A percentile compares a stretch with the other conserved stretches of the same genome.
phyloP scores from a whole-genome alignment of 2,888 invertebrate species.

The Pyrrhosoma nymphula region DNA sequence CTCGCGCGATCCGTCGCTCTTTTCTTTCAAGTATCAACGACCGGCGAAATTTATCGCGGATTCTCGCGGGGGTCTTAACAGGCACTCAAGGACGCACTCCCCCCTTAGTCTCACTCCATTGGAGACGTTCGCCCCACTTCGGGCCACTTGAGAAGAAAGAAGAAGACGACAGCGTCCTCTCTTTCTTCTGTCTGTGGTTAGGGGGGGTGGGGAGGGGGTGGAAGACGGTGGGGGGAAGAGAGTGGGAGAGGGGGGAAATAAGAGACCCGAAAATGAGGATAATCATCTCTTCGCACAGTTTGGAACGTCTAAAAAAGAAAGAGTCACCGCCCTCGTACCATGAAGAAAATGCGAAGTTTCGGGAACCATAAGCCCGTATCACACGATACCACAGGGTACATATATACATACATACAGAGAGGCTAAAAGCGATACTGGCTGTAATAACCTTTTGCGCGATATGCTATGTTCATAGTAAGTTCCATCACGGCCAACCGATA shows the following conservation, averaged over 20 bases:
- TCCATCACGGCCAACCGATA: no score
- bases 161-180: not conserved
- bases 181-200: not conserved
- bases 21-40: not conserved
- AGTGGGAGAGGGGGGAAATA: not conserved
- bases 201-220: not conserved
- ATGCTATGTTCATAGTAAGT: no score
- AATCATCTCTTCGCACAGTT: no score
- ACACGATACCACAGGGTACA: no score
- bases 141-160: not conserved
- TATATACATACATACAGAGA: no score
- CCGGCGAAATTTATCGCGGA: not conserved
- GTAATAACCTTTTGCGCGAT: no score
- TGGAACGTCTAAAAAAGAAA: no score
- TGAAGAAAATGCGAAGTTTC: no score
- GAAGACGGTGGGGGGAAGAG: not conserved
- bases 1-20: not conserved
- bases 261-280: no score
- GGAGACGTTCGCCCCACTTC: not conserved
- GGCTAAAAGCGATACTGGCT: no score
- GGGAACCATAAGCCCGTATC: no score
- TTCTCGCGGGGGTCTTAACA: not conserved
- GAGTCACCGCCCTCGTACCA: no score
- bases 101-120: not conserved
- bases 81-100: slow-evolving; percentile 3